Evolutionary conservation across 2,888 invertebrate species (phyloP).

Genomic region (Synanthedon andrenaeformis): DNA sequence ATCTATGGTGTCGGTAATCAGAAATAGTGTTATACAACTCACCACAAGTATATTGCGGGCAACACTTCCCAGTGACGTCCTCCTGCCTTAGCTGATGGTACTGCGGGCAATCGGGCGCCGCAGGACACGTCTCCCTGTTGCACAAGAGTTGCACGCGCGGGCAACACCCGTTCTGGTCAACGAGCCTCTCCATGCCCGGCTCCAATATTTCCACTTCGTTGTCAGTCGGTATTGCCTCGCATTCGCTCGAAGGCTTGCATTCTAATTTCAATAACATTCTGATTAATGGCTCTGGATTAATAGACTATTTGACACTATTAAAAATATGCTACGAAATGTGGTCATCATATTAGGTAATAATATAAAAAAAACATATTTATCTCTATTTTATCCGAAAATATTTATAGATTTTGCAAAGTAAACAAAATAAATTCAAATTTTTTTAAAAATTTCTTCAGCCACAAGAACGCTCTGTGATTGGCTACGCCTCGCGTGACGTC

Average conservation of each 20-base stretch:
- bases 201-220: constrained; percentile 60
- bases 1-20: too few species aligned
- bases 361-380: too few species aligned
- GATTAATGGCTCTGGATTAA: too few species aligned
- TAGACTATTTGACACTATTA: too few species aligned
- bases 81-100: constrained; percentile 57
- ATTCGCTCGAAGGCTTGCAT: constrained; percentile 79
- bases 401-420: too few species aligned
- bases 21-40: constrained; percentile 8
- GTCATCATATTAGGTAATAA: too few species aligned
- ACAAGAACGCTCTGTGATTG: too few species aligned
- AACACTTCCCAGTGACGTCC: constrained; percentile 68
- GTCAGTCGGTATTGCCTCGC: constrained; percentile 59
- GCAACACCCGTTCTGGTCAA: constrained; percentile 75
- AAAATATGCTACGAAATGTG: too few species aligned
- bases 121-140: constrained; percentile 72
- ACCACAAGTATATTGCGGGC: constrained; percentile 77
- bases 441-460: too few species aligned
- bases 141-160: constrained; percentile 73
- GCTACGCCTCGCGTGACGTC: too few species aligned
- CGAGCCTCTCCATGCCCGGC: constrained; percentile 71
- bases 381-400: too few species aligned
- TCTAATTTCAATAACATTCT: constrained; percentile 45
- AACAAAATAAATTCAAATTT: too few species aligned
- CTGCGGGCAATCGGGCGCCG: constrained; percentile 68